Conservation (phyloP, 2,888 invertebrate species). For the Orthosia gracilis region DNA sequence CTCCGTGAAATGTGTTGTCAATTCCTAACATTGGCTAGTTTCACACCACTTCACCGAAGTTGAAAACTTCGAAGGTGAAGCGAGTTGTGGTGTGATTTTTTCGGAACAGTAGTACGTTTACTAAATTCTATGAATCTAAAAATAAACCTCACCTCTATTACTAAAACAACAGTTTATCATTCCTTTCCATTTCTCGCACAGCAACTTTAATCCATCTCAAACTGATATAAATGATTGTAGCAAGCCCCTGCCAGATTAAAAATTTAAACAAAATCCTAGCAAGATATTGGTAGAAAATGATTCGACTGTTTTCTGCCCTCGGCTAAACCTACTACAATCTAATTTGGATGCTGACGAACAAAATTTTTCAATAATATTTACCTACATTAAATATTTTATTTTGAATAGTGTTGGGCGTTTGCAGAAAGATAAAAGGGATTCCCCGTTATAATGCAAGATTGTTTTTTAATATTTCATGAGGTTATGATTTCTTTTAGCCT, state of each 20-base stretch:
- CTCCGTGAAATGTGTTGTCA: too few species aligned
- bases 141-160: neutral
- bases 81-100: too few species aligned
- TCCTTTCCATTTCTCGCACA: conserved; percentile 7
- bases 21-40: too few species aligned
- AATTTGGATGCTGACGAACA: conserved; percentile 76
- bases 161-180: conserved; percentile 32
- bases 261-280: conserved; percentile 79
- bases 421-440: neutral
- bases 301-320: conserved; percentile 78
- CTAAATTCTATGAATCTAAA: neutral
- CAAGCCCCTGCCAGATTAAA: conserved; percentile 75
- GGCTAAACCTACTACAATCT: conserved; percentile 67
- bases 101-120: neutral
- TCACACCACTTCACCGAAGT: too few species aligned
- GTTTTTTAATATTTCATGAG: neutral
- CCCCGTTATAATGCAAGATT: neutral
- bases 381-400: conserved; percentile 64
- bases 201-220: conserved; percentile 62
- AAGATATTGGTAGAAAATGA: conserved; percentile 81
- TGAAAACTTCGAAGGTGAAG: too few species aligned
- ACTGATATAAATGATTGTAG: conserved; percentile 74
- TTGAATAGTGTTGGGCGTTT: conserved; percentile 29
- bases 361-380: conserved; percentile 71
- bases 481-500: neutral